Evolutionary conservation across 2,888 invertebrate species (phyloP).

Genomic region (Pteria penguin): DNA sequence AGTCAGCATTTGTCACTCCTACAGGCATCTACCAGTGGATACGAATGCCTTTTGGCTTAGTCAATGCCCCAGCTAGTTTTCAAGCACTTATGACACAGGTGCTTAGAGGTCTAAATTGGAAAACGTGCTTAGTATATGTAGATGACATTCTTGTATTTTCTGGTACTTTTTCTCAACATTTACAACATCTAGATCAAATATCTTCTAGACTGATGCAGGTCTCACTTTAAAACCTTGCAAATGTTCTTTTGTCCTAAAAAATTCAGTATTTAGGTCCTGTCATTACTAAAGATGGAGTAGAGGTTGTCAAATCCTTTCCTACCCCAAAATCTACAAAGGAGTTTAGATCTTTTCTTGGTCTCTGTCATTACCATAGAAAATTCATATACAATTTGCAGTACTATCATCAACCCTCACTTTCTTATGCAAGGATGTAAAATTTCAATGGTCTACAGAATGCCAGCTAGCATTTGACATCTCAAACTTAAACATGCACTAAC

Average conservation of each 20-base stretch:
- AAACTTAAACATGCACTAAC: too few relatives aligned
- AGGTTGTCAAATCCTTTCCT: conserved; percentile 28
- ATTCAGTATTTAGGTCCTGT: conserved; percentile 49
- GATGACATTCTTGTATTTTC: conserved; percentile 37
- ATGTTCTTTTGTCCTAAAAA: conserved; percentile 32
- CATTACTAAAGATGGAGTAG: conserved; percentile 39
- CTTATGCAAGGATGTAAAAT: too few relatives aligned
- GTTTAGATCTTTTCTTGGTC: conserved; percentile 23
- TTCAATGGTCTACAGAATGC: too few relatives aligned
- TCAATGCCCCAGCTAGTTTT: conserved; percentile 26
- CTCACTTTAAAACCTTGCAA: conserved; percentile 44
- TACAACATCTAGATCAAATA: conserved; percentile 36
- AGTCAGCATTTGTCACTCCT: conserved; percentile 29
- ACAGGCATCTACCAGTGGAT: conserved; percentile 43
- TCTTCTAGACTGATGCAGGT: conserved; percentile 36
- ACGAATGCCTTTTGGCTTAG: conserved; percentile 43
- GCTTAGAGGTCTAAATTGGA: too few relatives aligned
- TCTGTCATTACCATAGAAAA: conserved; percentile 41
- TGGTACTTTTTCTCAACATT: conserved; percentile 35
- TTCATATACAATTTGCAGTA: too few relatives aligned
- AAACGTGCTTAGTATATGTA: too few relatives aligned
- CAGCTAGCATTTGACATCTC: too few relatives aligned
- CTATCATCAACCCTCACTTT: too few relatives aligned
- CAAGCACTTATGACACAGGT: too few relatives aligned
- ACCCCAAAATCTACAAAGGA: conserved; percentile 16